Base-by-base conservation (phyloP, 2,797 vertebrate species). In the Chelon labrosus region DNA sequence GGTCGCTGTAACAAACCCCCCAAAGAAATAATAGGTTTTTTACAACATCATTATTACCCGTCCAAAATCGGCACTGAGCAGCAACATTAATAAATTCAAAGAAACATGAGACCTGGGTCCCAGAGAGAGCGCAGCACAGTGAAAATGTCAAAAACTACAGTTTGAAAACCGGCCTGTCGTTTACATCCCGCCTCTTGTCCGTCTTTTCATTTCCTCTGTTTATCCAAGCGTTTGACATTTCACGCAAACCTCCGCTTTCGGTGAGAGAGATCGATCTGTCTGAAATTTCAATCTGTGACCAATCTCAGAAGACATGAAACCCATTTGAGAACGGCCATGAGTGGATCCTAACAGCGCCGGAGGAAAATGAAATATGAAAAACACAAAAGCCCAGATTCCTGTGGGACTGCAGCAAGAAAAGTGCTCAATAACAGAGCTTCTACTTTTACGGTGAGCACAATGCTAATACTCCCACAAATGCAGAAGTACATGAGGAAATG, bases 251-350 rank as follows among this genome's bases (percentile, higher is more conserved):
- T 64, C 49, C 1, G 14, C 64, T 74, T 77, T 75, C 20, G 0
- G 8, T 12, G 35, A 78, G 49, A 50, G 53, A 77, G 61, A 83
- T 75, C 65, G 80, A 87, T 82, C 70, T n/a, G 47, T 76, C 77
- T 62, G 60, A 80, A 84, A 74, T 80, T 84, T 82, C 68, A 85
- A 86, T 90, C 76, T 81, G 57, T 35, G 61, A 13, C 70, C 82
- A 84, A 88, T 90, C 80, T 88, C 67, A 61, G 68, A 61, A 56
- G 62, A 84, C 76, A 87, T 52, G 52, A 57, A 82, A 80, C 82
- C 57, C 82, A 76, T 83, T 88, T 68, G 68, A 65, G 47, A 81
- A 64, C 57, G 50, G 76, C 70, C 22, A 31, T 61, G 74, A 72
- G 46, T 3, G n/a, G 47, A 65, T 69, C 53, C 25, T 35, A 44